Conservation (phyloP, 1,140 invertebrate genomes). For the Acyrthosiphon pisum region DNA sequence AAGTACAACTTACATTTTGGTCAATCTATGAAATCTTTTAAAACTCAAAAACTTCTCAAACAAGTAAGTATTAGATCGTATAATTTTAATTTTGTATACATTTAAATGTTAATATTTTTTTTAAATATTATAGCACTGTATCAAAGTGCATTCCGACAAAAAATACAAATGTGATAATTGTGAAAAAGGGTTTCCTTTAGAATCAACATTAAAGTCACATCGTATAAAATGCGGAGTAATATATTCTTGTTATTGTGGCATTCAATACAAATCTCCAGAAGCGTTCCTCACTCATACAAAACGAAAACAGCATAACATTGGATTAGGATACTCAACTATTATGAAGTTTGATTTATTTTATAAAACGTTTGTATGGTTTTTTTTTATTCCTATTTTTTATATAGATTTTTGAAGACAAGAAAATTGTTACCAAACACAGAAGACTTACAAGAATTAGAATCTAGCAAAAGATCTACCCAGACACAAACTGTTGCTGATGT, state of each 20-base stretch:
- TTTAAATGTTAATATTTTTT: not conserved
- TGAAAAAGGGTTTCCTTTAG: conserved; percentile 48
- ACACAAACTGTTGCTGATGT: conserved; percentile 39
- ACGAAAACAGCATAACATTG: conserved; percentile 53
- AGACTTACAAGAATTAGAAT: not conserved
- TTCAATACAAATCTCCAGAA: conserved; percentile 54
- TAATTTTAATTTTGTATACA: not conserved
- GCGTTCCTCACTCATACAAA: conserved; percentile 56
- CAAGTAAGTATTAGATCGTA: conserved; percentile 21
- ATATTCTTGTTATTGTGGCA: conserved; percentile 53
- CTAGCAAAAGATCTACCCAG: conserved; percentile 39
- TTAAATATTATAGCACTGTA: conserved; percentile 43
- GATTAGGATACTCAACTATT: conserved; percentile 49
- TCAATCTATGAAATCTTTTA: not conserved
- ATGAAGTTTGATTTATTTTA: conserved; percentile 19
- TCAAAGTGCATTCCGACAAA: conserved; percentile 56
- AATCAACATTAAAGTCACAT: conserved; percentile 46
- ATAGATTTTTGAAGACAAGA: conserved; percentile 41
- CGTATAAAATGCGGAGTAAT: conserved; percentile 41
- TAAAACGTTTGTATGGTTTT: not conserved
- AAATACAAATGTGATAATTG: conserved; percentile 55
- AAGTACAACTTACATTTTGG: conserved; percentile 31
- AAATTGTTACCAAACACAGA: conserved; percentile 30
- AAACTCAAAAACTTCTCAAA: conserved; percentile 38
- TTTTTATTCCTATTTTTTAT: not conserved